Percentiles rank a stretch among this genome's conserved stretches.
These are phyloP conservation scores for Melanostoma scalare DNA, from an alignment of 2,888 invertebrate genomes.

Conservation along the genomic window DNA sequence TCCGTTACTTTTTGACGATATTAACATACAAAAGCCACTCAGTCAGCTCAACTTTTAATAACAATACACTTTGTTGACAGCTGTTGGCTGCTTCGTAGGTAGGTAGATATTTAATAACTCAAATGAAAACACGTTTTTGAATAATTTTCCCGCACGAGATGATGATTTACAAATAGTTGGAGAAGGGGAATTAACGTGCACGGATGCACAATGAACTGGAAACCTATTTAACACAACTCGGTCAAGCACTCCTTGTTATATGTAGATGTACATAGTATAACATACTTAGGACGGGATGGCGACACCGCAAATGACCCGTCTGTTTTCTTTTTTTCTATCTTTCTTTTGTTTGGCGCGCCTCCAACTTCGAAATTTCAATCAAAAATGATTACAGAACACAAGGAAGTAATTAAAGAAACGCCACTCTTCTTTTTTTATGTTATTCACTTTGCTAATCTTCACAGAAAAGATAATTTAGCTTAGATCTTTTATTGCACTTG, in stretches of 20 bases:
- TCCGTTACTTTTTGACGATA: constrained; percentile 10
- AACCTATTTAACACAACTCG: constrained; percentile 45
- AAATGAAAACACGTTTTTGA: constrained; percentile 52
- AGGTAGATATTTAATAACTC: constrained; percentile 4
- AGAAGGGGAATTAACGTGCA: constrained; percentile 26
- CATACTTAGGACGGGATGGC: constrained; percentile 27
- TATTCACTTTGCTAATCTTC: too few relatives aligned
- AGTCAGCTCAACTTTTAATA: constrained; percentile 16
- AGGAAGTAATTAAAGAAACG: constrained; percentile 13
- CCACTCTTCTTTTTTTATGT: neutral
- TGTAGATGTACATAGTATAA: neutral
- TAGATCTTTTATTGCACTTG: constrained; percentile 18
- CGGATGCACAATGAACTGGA: constrained; percentile 33
- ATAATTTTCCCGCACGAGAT: constrained; percentile 31
- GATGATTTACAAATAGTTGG: neutral
- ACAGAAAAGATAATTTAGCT: constrained; percentile 1
- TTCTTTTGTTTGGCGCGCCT: constrained; percentile 37
- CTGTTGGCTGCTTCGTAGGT: neutral
- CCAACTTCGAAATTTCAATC: constrained; percentile 33
- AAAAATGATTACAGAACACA: constrained; percentile 8
- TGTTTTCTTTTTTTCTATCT: neutral
- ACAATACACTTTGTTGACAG: constrained; percentile 12
- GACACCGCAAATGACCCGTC: neutral
- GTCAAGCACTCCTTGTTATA: constrained; percentile 45
- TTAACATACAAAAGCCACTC: neutral